Evolutionary conservation across 2,888 invertebrate species (phyloP).

Genomic region (Sminthurides aquaticus): DNA sequence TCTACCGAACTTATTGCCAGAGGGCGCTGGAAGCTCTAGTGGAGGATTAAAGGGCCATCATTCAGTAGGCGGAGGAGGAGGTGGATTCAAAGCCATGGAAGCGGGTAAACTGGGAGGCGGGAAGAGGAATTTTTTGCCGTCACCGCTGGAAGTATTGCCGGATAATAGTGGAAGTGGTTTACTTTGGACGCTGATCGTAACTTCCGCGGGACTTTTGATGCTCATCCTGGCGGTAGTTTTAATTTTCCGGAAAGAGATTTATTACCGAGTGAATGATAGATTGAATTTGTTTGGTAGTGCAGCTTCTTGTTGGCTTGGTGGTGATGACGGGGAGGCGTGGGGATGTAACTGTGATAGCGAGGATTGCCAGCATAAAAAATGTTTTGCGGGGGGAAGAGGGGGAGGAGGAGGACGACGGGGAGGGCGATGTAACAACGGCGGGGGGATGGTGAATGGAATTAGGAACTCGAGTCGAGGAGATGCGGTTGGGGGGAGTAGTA

Average conservation of each 20-base stretch:
- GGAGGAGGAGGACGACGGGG: slow-evolving; percentile 11
- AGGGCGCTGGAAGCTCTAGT: not conserved
- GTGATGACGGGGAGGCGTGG: slow-evolving; percentile 52
- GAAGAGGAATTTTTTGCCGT: slow-evolving; percentile 15
- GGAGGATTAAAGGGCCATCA: too few relatives aligned
- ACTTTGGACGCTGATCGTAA: slow-evolving; percentile 27
- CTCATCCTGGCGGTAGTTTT: slow-evolving; percentile 25
- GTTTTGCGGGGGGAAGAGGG: not conserved
- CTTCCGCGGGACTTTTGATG: slow-evolving; percentile 23
- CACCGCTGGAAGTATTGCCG: slow-evolving; percentile 9
- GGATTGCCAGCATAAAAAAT: not conserved
- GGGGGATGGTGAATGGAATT: not conserved
- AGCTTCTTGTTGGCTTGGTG: slow-evolving; percentile 18
- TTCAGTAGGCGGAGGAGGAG: too few relatives aligned
- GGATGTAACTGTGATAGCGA: slow-evolving; percentile 72
- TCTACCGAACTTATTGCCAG: not conserved
- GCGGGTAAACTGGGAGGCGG: too few relatives aligned
- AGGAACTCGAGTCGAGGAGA: not conserved
- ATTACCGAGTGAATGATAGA: slow-evolving; percentile 24
- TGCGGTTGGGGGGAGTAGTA: not conserved
- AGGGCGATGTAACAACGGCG: slow-evolving; percentile 17
- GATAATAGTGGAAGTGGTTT: not conserved
- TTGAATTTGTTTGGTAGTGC: slow-evolving; percentile 2
- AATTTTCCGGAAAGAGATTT: slow-evolving; percentile 37
- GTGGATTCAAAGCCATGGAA: too few relatives aligned